phyloP scores from a whole-genome alignment of 2,797 vertebrate genomes.

The Nannoperca australis region DNA sequence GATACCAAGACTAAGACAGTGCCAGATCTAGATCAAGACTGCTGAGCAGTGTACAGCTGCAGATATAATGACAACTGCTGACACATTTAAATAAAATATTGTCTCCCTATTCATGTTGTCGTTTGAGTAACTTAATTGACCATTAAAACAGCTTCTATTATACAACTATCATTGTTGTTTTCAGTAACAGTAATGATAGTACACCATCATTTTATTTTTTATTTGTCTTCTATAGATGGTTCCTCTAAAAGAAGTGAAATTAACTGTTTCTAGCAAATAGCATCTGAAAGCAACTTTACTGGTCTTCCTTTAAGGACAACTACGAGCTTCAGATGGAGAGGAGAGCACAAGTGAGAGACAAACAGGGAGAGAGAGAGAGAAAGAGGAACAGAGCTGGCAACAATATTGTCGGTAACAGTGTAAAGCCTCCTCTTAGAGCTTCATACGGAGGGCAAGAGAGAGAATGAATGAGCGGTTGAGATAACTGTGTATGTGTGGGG shows the following conservation, averaged over 20 bases:
- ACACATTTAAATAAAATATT: neutral
- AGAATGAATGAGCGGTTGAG: neutral
- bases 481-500: neutral
- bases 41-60: no score
- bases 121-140: neutral
- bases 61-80: neutral
- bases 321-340: no score
- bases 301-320: neutral
- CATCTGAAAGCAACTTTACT: neutral
- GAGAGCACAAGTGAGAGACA: neutral
- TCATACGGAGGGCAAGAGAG: neutral
- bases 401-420: conserved; percentile 2
- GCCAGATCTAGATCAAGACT: no score
- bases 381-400: neutral
- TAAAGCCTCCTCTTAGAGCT: conserved; percentile 26
- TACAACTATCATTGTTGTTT: neutral
- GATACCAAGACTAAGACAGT: no score
- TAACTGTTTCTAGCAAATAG: neutral
- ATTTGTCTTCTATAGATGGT: neutral
- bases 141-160: neutral
- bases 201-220: neutral
- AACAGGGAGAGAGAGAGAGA: neutral
- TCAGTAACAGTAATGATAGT: neutral
- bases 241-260: neutral
- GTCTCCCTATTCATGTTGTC: neutral